A percentile compares a stretch with the other conserved stretches of the same genome.
phyloP scores from a whole-genome alignment of 92 coral and sea anemone species.

The Pocillopora meandrina region DNA sequence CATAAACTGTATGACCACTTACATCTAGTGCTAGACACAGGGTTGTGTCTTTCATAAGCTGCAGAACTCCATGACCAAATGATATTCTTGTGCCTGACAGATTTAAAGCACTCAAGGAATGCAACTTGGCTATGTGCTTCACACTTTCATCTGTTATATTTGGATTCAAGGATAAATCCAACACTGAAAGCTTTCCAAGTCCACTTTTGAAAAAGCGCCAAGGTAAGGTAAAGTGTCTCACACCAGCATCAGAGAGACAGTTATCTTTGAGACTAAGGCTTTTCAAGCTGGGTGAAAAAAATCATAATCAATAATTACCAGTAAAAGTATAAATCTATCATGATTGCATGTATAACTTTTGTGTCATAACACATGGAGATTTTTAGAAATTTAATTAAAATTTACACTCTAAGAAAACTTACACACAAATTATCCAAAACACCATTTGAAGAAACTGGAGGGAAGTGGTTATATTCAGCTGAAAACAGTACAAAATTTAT shows the following conservation, averaged over 20 bases:
- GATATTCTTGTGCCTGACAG: slow-evolving; percentile 85
- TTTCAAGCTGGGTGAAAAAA: slow-evolving; percentile 48
- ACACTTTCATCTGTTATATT: slow-evolving; percentile 61
- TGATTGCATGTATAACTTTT: no score
- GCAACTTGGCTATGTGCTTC: slow-evolving; percentile 58
- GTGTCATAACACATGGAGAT: no score
- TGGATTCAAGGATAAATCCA: slow-evolving; percentile 85
- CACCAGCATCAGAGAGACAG: slow-evolving; percentile 78
- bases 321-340: no score
- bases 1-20: slow-evolving; percentile 10
- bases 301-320: not conserved
- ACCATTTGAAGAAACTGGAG: no score
- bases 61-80: slow-evolving; percentile 51
- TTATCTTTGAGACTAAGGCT: slow-evolving; percentile 85
- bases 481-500: no score
- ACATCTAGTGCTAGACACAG: slow-evolving; percentile 64
- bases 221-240: slow-evolving; percentile 75
- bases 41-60: slow-evolving; percentile 49
- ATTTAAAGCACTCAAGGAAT: slow-evolving; percentile 74
- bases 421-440: no score
- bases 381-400: no score
- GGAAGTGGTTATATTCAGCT: no score
- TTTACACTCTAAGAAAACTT: no score
- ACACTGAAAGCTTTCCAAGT: slow-evolving; percentile 54
- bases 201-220: slow-evolving; percentile 76